Conservation (phyloP, 2,113 vertebrate genomes). For the Bubo scandiacus region DNA sequence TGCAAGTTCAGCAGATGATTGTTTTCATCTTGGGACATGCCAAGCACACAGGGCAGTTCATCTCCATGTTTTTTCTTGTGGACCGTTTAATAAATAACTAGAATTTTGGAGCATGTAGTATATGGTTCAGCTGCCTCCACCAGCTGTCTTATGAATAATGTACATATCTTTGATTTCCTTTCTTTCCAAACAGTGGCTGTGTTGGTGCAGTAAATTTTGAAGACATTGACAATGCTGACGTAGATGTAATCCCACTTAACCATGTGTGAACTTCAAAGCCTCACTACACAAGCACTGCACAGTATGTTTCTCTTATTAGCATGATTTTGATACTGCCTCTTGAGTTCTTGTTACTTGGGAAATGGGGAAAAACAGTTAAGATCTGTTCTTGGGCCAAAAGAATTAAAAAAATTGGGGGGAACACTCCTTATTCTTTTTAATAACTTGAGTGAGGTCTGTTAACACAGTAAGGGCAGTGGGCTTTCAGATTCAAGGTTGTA, state of each 20-base stretch:
- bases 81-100: constrained; percentile 34
- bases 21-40: background rate
- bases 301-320: constrained; percentile 33
- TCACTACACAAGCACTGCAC: constrained; percentile 17
- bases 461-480: background rate
- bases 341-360: background rate
- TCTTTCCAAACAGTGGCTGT: constrained; percentile 63
- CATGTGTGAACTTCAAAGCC: constrained; percentile 39
- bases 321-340: background rate
- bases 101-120: background rate
- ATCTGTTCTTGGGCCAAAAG: background rate
- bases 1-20: constrained; percentile 1
- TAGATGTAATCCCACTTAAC: constrained; percentile 61
- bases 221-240: constrained; percentile 58
- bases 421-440: background rate
- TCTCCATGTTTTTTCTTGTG: background rate
- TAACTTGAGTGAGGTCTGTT: background rate
- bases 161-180: background rate
- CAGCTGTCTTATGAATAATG: constrained; percentile 48
- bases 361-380: background rate
- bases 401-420: background rate
- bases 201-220: constrained; percentile 72
- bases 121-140: background rate
- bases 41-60: background rate
- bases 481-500: background rate